Percentiles rank a stretch among this genome's conserved stretches.
Conservation (phyloP, 2,113 vertebrate species). For the Uria aalge region DNA sequence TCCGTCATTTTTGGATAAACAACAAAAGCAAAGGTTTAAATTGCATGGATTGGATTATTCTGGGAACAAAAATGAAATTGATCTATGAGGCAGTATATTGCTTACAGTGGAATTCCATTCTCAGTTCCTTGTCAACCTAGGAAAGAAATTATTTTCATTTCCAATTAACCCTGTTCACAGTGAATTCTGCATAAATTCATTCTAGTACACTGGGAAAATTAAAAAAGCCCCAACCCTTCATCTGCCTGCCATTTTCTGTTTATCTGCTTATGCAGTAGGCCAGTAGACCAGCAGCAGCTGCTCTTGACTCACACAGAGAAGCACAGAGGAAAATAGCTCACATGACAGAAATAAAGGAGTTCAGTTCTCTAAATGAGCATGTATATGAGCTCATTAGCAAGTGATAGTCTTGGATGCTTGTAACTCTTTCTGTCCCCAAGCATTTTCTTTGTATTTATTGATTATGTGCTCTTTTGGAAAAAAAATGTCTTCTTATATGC, state of each 20-base stretch:
- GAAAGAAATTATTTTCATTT: not conserved
- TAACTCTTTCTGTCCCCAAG: not conserved
- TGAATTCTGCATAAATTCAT: not conserved
- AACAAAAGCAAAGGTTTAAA: not conserved
- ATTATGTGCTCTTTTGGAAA: not conserved
- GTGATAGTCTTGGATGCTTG: not conserved
- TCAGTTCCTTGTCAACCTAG: not conserved
- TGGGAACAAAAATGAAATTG: not conserved
- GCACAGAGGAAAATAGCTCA: not conserved
- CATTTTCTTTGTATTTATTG: not conserved
- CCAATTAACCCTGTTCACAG: not conserved
- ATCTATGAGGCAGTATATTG: not conserved
- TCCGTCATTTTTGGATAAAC: not conserved
- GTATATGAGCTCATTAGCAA: not conserved
- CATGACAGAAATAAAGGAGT: not conserved
- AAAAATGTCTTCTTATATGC: not conserved
- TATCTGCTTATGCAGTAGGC: not conserved
- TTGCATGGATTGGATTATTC: not conserved
- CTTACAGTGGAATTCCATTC: not conserved
- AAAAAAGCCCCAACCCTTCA: not conserved
- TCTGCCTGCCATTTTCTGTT: not conserved
- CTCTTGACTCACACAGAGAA: not conserved
- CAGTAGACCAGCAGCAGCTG: not conserved
- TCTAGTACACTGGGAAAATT: not conserved
- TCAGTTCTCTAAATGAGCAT: not conserved